A percentile compares a stretch with the other conserved stretches of the same genome.
phyloP scores from a whole-genome alignment of 2,888 invertebrate species.

The Ashinkailepas kermadecensis region DNA sequence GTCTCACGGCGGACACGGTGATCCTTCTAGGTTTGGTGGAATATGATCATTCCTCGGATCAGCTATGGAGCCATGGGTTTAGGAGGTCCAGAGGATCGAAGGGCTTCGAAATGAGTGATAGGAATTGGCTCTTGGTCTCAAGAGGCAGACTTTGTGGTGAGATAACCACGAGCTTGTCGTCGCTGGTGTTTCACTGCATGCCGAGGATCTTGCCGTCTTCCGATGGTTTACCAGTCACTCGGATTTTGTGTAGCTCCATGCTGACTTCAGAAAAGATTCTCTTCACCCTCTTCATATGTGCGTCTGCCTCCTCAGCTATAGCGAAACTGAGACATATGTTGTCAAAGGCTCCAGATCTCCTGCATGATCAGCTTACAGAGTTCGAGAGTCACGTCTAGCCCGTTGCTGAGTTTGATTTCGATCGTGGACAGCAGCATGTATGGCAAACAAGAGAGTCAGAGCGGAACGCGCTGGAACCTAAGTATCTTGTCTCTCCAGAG shows the following conservation, averaged over 20 bases:
- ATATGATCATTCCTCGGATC: background rate
- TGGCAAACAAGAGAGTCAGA: background rate
- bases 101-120: background rate
- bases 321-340: background rate
- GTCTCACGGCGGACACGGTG: background rate
- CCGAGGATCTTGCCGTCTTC: background rate
- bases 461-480: background rate
- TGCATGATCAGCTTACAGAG: fast-evolving
- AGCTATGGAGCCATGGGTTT: background rate
- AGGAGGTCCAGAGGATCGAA: background rate
- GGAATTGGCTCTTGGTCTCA: background rate
- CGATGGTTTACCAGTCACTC: background rate
- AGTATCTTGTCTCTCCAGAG: background rate
- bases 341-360: background rate
- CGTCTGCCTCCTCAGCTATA: background rate
- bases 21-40: background rate
- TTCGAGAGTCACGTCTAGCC: fast-evolving
- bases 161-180: background rate
- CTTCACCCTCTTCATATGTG: background rate
- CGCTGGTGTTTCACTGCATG: background rate
- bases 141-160: background rate
- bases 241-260: background rate
- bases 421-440: background rate
- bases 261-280: background rate
- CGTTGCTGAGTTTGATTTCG: background rate